Base-by-base conservation (phyloP, 2,888 invertebrate species). In the Lypha dubia region DNA sequence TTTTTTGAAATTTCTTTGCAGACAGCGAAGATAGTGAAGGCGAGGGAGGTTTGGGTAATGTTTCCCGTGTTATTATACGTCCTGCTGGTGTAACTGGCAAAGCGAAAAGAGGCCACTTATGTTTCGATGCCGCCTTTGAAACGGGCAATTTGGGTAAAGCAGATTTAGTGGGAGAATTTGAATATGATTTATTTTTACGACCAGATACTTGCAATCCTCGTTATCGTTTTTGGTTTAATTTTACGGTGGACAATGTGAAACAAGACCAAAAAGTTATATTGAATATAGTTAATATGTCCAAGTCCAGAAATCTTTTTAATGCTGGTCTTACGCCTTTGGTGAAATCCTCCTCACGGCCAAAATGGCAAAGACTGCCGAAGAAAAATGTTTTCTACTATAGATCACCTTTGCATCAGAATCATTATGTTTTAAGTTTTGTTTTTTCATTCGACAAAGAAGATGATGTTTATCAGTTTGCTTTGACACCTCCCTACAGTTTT, bases 101-200 rank as follows among this genome's bases (percentile, higher is more conserved):
- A 92, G 98, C 98, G 13, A 98, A 98, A 93, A 95, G 97, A 85
- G 99, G 99, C 3, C 98, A 99, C 91, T 93, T 99, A 28, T 98
- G 98, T 90, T 99, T 99, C 93, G 98, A 99, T 93, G 98, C 99
- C 1, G 97, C 98, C 17, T 99, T 97, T 92, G 99, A 99, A 93
- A 97, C 98, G 85, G 98, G 99, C 88, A 99, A 99, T 93, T 94
- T 99, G 70, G 99, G 98, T n/a, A 94, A 98, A 86, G 98, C 98
- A 1, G 98, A 98, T 90, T 95, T 98, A 88, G 94, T 99, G 88
- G 97, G 96, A 7, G 98, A 99, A 89, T 96, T 95, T 90, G 99
- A 99, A 92, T 99, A 99, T 92, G 99, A 99, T 93, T 94, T 99
- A 68, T 99, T 96, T 92, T 95, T 99, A 75, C 94, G 99, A 56